A percentile compares a stretch with the other conserved stretches of the same genome.
These are phyloP conservation scores for Caenorhabditis afra DNA, from an alignment of 2,888 invertebrate species.

Conservation along the genomic window DNA sequence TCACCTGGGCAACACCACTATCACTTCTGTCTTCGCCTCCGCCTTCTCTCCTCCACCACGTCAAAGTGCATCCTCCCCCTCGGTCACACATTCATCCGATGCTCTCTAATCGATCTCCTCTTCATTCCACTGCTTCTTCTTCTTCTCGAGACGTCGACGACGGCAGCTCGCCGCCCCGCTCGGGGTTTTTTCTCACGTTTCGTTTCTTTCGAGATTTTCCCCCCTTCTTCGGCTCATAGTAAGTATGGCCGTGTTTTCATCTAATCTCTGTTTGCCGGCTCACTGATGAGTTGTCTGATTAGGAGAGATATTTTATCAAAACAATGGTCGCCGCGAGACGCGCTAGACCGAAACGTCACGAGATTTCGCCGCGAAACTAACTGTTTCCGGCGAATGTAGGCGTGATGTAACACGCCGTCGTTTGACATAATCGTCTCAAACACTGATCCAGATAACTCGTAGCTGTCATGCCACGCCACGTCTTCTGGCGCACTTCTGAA, in stretches of 20 bases:
- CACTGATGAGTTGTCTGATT: conserved; percentile 1
- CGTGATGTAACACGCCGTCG: too few species aligned
- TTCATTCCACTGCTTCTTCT: conserved; percentile 11
- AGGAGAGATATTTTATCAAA: neutral
- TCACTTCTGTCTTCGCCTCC: neutral
- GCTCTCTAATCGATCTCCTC: conserved; percentile 30
- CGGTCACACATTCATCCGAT: conserved; percentile 42
- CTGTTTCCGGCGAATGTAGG: too few species aligned
- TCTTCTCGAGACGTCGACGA: too few species aligned
- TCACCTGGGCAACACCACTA: conserved; percentile 4
- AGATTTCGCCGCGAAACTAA: too few species aligned
- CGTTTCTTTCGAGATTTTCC: conserved; percentile 9
- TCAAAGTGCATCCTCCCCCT: conserved; percentile 32
- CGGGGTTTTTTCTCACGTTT: conserved; percentile 29
- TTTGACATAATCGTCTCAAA: too few species aligned
- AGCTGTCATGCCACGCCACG: too few species aligned
- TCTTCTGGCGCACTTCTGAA: too few species aligned
- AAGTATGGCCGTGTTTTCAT: neutral
- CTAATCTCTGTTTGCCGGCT: conserved; percentile 4
- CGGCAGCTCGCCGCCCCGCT: neutral
- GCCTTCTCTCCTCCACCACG: neutral
- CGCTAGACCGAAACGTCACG: too few species aligned
- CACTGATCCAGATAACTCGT: too few species aligned
- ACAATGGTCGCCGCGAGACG: neutral
- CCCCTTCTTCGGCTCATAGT: conserved; percentile 1